Evolutionary conservation across 2,113 vertebrate genomes (phyloP).

Genomic region (Chaenocephalus aceratus): DNA sequence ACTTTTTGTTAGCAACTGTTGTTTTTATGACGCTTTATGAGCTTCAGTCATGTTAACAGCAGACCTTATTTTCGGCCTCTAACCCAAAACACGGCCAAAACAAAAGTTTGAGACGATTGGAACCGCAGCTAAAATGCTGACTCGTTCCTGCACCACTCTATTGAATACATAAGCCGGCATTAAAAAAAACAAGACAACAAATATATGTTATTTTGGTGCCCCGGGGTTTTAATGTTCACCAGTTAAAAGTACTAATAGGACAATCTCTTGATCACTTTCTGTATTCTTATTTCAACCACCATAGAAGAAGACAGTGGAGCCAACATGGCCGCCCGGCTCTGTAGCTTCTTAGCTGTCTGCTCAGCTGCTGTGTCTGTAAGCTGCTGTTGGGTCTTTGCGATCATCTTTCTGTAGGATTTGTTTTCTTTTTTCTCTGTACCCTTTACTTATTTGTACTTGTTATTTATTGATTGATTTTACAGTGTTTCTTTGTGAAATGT

Average conservation of each 20-base stretch:
- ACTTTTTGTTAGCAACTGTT: too few species aligned
- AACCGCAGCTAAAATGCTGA: too few species aligned
- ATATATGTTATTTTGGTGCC: background rate
- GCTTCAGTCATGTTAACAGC: too few species aligned
- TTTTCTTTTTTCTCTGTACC: slow-evolving; percentile 41
- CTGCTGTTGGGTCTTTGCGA: slow-evolving; percentile 45
- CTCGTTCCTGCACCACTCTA: too few species aligned
- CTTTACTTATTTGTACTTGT: slow-evolving; percentile 43
- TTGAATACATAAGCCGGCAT: background rate
- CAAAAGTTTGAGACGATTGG: too few species aligned
- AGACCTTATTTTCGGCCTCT: too few species aligned
- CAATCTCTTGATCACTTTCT: slow-evolving; percentile 21
- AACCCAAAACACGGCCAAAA: too few species aligned
- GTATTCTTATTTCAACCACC: slow-evolving; percentile 15
- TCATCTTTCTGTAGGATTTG: slow-evolving; percentile 44
- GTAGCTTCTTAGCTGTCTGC: slow-evolving; percentile 25
- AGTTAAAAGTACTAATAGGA: background rate
- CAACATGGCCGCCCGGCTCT: slow-evolving; percentile 33
- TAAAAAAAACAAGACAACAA: background rate
- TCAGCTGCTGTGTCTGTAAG: slow-evolving; percentile 60
- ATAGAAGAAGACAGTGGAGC: slow-evolving; percentile 11
- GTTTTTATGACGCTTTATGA: too few species aligned
- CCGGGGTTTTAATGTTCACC: background rate
- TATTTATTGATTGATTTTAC: slow-evolving; percentile 61
- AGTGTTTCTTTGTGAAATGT: slow-evolving; percentile 67